Evolutionary conservation across 2,797 vertebrate genomes (phyloP).

Genomic region (Mormyrus hasselquistii): DNA sequence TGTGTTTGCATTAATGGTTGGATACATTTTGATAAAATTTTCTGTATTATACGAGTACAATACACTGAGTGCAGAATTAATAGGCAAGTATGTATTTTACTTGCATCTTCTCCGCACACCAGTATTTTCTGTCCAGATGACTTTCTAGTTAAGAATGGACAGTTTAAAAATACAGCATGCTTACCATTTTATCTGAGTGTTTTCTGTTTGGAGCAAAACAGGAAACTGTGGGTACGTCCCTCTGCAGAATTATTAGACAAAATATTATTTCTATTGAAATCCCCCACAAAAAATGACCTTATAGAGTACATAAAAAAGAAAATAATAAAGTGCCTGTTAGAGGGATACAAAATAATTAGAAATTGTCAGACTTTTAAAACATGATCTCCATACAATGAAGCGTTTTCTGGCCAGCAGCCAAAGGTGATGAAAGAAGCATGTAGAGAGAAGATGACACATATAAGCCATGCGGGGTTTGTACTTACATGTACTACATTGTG

Average conservation of each 20-base stretch:
- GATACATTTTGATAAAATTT: not conserved
- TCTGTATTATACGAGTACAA: not conserved
- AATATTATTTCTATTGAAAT: not conserved
- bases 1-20: not conserved
- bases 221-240: not conserved
- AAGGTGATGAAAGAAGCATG: not conserved
- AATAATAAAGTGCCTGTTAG: not conserved
- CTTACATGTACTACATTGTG: not conserved
- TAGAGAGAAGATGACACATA: not conserved
- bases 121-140: not conserved
- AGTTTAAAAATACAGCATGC: not conserved
- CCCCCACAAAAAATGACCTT: not conserved
- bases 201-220: not conserved
- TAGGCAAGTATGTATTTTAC: not conserved
- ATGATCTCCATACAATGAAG: not conserved
- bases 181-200: not conserved
- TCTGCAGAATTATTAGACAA: not conserved
- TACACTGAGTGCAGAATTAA: not conserved
- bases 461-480: not conserved
- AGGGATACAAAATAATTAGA: not conserved
- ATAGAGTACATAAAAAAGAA: not conserved
- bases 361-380: not conserved
- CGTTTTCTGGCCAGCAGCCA: not conserved
- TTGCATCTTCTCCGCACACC: not conserved
- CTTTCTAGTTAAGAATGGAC: not conserved